Evolutionary conservation across 2,888 invertebrate species (phyloP), one percentile per base, ranked within the genome.

Genomic region (Erebia aethiops): DNA sequence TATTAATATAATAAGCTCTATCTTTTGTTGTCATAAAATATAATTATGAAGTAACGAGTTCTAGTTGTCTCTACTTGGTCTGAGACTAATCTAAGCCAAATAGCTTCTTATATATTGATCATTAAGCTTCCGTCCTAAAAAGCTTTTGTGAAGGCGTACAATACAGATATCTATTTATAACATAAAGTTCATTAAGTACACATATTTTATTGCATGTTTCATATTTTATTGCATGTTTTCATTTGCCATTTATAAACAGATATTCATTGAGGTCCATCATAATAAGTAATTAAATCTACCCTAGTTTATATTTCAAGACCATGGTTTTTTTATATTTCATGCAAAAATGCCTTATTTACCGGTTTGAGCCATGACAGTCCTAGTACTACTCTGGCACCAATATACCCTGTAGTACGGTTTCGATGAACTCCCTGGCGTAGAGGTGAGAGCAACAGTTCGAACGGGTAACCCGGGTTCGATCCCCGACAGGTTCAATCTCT

Each of bases 71-170:
- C 16, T 16, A 16, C 52, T 52, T 52, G 9, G 52, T 16, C 52
- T 16, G 52, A 52, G 52, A 52, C 16, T 52, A 16, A 52, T 16
- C 16, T 52, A 52, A 52, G 10, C 52, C 52, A 16, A 9, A 56
- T 21, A 56, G 56, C 56, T 56, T 13, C 56, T 26, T 21, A 11
- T 26, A 57, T 26, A 4, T 57, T 57, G 14, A 9, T 54, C 18
- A 18, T 56, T 57, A 57, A 26, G 56, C 56, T 57, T 57, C 56
- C 56, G 56, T 57, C 56, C 56, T 14, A 18, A 26, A 57, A 26
- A 26, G 56, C 56, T 57, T 26, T 57, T 26, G 26, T 57, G 13
- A 18, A 56, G 21, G 13, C 21, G 21, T 11, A 21, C 21, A 56
- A 4, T 56, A 57, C 26, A 57, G 21, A 26, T 56, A 21, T 21